Conservation (phyloP, 2,888 invertebrate species). For the Leptinotarsa tumamoca region DNA sequence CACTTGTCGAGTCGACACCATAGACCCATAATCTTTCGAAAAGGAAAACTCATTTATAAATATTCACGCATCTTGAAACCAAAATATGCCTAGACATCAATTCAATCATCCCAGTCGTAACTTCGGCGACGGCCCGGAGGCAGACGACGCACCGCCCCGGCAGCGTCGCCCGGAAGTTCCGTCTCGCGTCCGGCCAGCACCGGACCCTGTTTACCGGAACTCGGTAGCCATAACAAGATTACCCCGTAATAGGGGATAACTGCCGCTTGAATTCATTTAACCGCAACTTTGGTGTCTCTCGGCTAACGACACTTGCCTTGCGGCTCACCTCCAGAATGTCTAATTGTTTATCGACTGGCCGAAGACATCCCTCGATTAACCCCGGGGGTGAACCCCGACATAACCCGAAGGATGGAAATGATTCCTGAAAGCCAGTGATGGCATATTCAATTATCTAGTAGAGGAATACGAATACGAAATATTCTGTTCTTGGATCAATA, state of each 20-base stretch:
- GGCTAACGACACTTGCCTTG: conserved; percentile 56
- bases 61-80: no score
- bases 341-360: conserved; percentile 54
- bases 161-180: conserved; percentile 52
- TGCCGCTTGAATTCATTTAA: conserved; percentile 60
- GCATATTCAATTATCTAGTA: no score
- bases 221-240: conserved; percentile 61
- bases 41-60: no score
- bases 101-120: neutral
- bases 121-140: neutral
- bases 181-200: conserved; percentile 47
- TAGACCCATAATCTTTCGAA: no score
- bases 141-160: neutral
- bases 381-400: conserved; percentile 10
- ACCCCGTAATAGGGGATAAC: conserved; percentile 64
- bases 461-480: no score
- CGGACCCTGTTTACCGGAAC: conserved; percentile 60
- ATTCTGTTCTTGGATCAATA: no score
- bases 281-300: conserved; percentile 60
- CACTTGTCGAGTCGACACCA: no score
- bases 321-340: conserved; percentile 51
- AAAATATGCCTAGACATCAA: neutral
- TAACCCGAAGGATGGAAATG: neutral
- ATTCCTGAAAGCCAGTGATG: neutral
- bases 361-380: conserved; percentile 39